Percentiles rank a stretch among this genome's conserved stretches.
These are phyloP conservation scores for Cyclina sinensis DNA, from an alignment of 1,140 invertebrate genomes.

Conservation along the genomic window DNA sequence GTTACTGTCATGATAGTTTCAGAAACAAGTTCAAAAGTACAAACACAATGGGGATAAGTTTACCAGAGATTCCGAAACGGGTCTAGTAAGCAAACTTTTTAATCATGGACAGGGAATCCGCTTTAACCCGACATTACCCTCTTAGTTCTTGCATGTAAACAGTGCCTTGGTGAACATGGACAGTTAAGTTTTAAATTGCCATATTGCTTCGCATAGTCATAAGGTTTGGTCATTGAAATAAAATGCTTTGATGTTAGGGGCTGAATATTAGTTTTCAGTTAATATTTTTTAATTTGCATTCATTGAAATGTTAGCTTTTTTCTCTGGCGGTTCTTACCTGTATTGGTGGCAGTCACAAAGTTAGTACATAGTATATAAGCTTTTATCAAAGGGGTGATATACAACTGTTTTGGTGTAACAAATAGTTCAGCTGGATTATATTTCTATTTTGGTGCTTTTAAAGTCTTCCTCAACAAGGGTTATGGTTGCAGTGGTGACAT, in stretches of 20 bases:
- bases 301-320: no score
- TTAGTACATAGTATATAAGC: no score
- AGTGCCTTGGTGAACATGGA: not conserved
- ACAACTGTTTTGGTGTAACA: no score
- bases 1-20: no score
- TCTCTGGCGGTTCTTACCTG: no score
- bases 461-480: no score
- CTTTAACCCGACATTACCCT: not conserved
- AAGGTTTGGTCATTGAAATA: not conserved
- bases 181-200: not conserved
- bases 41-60: not conserved
- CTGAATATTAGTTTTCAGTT: not conserved
- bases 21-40: not conserved
- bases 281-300: no score
- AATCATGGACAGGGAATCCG: not conserved
- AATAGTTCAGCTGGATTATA: no score
- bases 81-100: slow-evolving; percentile 5
- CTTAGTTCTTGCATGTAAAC: not conserved
- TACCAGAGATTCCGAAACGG: not conserved
- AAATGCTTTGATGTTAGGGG: not conserved
- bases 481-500: no score
- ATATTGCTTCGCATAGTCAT: not conserved
- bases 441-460: no score
- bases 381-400: no score
- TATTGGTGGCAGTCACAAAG: no score